Base-by-base conservation (phyloP, 2,113 vertebrate genomes). In the Pithys albifrons region DNA sequence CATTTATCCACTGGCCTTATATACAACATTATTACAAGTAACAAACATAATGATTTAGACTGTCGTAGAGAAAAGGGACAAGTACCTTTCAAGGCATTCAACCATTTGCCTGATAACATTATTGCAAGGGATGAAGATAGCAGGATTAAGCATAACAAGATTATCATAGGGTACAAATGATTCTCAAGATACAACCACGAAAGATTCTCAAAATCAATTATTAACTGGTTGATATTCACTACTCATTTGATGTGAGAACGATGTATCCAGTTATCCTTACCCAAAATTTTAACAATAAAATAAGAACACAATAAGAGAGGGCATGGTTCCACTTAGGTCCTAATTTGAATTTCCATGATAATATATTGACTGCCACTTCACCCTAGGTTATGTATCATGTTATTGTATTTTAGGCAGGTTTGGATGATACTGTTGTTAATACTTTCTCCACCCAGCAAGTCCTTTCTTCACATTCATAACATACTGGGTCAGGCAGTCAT, bases 401-500 rank as follows among this genome's bases (percentile, higher is more conserved):
- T 33, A 31, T 22, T 58, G 37, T 24, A 28, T n/a, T 81, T 74
- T 28, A 67, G 15, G 28, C 12, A 35, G 57, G 27, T 19, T 45
- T 58, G 22, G 15, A 12, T 59, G 33, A n/a, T 59, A 11, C 19
- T 46, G 2, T 7, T 29, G 33, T 39, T 8, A 27, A 33, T 14
- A 13, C 14, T 23, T 73, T 43, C 51, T 45, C 27, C 12, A 18
- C 7, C 17, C 6, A 28, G 59, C 22, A 16, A 73, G 28, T 8
- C 4, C 33, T 39, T 52, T 52, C 33, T 59, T 45, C 27, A 52
- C 14, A 19, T 39, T 25, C 28, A 6, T 17, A n/a, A n/a, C 6
- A 9, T 17, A 29, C 8, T 0, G 0, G 12, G 19, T 29, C 28
- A 67, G 23, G 27, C 0, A 0, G 33, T 67, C 27, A 10, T 13